Evolutionary conservation across 2,888 invertebrate genomes (phyloP).

Genomic region (Chalcis sispes): DNA sequence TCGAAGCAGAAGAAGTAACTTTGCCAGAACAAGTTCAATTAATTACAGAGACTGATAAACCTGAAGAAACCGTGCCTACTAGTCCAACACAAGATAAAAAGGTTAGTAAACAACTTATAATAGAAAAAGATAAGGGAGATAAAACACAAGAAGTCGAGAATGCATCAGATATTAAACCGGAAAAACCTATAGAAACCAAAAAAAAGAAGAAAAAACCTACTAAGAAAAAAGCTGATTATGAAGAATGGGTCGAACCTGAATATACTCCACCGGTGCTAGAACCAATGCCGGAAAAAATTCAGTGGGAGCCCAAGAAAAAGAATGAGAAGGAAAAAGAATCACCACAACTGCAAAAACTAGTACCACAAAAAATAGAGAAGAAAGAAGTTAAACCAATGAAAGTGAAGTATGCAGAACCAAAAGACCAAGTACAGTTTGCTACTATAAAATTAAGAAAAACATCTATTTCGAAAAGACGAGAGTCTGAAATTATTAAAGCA

Average conservation of each 20-base stretch:
- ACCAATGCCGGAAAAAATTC: slow-evolving; percentile 73
- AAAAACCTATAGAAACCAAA: slow-evolving; percentile 65
- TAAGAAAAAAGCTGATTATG: slow-evolving; percentile 64
- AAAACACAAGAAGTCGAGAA: slow-evolving; percentile 53
- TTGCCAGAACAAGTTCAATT: too few species aligned
- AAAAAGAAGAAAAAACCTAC: slow-evolving; percentile 60
- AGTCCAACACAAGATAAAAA: neutral
- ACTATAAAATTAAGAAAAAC: slow-evolving; percentile 84
- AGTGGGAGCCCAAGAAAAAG: slow-evolving; percentile 69
- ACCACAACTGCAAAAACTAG: slow-evolving; percentile 65
- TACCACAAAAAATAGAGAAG: slow-evolving; percentile 80
- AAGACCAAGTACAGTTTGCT: slow-evolving; percentile 80
- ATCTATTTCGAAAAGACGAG: slow-evolving; percentile 77
- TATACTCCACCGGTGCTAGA: slow-evolving; percentile 73
- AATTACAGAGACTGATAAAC: too few species aligned
- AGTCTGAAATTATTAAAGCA: slow-evolving; percentile 74
- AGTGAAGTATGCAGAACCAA: slow-evolving; percentile 80
- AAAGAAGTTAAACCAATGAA: slow-evolving; percentile 80
- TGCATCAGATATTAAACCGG: slow-evolving; percentile 62
- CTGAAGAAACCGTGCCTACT: too few species aligned
- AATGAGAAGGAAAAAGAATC: slow-evolving; percentile 67
- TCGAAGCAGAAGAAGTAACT: too few species aligned
- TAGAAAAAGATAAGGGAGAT: neutral
- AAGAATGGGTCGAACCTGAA: slow-evolving; percentile 72
- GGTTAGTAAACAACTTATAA: neutral